A percentile compares a stretch with the other conserved stretches of the same genome.
These are phyloP conservation scores for Saguinus midas DNA, from an alignment of 2,113 vertebrate species.

Conservation along the genomic window DNA sequence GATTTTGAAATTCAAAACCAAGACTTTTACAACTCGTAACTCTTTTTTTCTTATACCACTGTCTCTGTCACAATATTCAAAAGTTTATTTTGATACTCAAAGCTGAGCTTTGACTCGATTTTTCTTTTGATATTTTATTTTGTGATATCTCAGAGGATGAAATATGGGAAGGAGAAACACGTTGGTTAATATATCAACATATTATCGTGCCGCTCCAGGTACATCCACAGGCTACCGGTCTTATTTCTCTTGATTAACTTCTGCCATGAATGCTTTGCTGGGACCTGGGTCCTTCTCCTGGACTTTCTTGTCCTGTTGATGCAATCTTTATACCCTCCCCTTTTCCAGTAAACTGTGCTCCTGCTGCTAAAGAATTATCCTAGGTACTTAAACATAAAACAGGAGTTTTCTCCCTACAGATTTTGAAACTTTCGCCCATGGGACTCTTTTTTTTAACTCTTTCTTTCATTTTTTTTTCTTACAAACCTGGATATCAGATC, in stretches of 20 bases:
- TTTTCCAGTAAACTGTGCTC: not conserved
- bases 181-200: not conserved
- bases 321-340: too few relatives aligned
- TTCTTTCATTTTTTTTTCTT: not conserved
- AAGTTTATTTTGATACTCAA: not conserved
- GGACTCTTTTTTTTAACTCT: not conserved
- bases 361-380: not conserved
- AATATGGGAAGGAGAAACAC: not conserved
- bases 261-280: not conserved
- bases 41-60: not conserved
- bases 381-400: not conserved
- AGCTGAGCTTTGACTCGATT: not conserved
- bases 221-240: not conserved
- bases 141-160: not conserved
- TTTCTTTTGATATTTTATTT: not conserved
- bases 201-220: not conserved
- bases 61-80: not conserved
- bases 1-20: slow-evolving; percentile 25
- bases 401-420: not conserved
- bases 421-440: not conserved
- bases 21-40: not conserved
- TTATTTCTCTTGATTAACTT: not conserved
- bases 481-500: not conserved
- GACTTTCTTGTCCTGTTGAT: not conserved
- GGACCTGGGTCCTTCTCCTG: not conserved